A percentile compares a stretch with the other conserved stretches of the same genome.
phyloP scores from a whole-genome alignment of 2,797 vertebrate species.

The Alfaro cultratus region DNA sequence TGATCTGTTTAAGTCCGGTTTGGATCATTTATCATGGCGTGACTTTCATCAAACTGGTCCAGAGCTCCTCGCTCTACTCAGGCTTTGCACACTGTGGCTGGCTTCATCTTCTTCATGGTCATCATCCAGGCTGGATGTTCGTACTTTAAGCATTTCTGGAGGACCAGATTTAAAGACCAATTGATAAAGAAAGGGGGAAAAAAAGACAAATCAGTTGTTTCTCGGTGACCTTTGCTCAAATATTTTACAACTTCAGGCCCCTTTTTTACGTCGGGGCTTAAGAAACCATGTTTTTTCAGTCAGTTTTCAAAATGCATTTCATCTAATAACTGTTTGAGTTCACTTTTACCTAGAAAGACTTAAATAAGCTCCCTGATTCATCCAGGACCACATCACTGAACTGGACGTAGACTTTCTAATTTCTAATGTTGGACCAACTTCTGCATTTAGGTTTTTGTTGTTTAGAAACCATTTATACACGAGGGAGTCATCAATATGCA shows the following conservation, averaged over 20 bases:
- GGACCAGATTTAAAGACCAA: background rate
- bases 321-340: too few species aligned
- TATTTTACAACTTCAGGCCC: too few species aligned
- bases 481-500: background rate
- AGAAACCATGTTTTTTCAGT: too few species aligned
- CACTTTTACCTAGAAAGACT: too few species aligned
- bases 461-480: background rate
- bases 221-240: too few species aligned
- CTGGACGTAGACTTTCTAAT: too few species aligned
- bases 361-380: too few species aligned
- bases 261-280: too few species aligned
- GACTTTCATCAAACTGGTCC: background rate
- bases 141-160: background rate
- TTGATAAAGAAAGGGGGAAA: too few species aligned
- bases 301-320: too few species aligned
- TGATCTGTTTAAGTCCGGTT: background rate
- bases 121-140: background rate
- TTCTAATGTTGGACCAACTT: background rate
- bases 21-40: background rate
- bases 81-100: background rate
- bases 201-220: too few species aligned
- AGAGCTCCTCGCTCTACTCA: background rate
- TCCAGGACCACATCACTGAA: too few species aligned
- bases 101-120: background rate
- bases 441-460: background rate